Conservation (phyloP, 2,797 vertebrate species). For the Pseudochaenichthys georgianus region DNA sequence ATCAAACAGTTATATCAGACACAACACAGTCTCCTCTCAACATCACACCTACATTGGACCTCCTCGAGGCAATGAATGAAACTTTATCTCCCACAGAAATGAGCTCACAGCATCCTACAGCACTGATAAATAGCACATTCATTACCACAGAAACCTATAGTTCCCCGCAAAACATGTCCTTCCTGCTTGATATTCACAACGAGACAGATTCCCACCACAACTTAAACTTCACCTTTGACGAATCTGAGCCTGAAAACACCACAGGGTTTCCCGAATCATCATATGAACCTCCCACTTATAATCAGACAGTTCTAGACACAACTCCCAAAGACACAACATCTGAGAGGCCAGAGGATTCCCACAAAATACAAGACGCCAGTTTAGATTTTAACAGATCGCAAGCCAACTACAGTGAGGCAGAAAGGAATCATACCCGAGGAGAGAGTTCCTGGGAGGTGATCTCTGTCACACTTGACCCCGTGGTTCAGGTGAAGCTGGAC, state of each 20-base stretch:
- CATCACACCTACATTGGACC: constrained; percentile 24
- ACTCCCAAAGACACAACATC: constrained; percentile 41
- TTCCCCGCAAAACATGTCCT: constrained; percentile 36
- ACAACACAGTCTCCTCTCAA: constrained; percentile 47
- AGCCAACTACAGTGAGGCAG: constrained; percentile 38
- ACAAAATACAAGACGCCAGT: constrained; percentile 54
- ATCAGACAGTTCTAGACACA: constrained; percentile 58
- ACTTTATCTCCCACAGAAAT: constrained; percentile 51
- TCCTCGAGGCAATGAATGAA: constrained; percentile 44
- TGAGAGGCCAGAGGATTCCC: constrained; percentile 56
- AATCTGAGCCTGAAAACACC: constrained; percentile 37
- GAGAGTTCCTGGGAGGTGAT: constrained; percentile 39
- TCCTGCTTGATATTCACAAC: constrained; percentile 38
- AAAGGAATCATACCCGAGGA: constrained; percentile 40
- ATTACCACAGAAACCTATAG: constrained; percentile 43
- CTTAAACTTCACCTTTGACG: constrained; percentile 45
- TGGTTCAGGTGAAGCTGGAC: constrained; percentile 38
- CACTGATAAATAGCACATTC: constrained; percentile 15
- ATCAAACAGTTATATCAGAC: constrained; percentile 39
- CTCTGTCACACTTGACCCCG: constrained; percentile 31
- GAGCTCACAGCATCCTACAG: constrained; percentile 42
- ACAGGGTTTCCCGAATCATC: constrained; percentile 38
- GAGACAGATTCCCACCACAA: constrained; percentile 58
- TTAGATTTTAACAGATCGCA: constrained; percentile 33
- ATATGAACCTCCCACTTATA: constrained; percentile 47